Evolutionary conservation across 1,140 invertebrate genomes (phyloP), one percentile per base, ranked within the genome.

Genomic region (Diorhabda sublineata): DNA sequence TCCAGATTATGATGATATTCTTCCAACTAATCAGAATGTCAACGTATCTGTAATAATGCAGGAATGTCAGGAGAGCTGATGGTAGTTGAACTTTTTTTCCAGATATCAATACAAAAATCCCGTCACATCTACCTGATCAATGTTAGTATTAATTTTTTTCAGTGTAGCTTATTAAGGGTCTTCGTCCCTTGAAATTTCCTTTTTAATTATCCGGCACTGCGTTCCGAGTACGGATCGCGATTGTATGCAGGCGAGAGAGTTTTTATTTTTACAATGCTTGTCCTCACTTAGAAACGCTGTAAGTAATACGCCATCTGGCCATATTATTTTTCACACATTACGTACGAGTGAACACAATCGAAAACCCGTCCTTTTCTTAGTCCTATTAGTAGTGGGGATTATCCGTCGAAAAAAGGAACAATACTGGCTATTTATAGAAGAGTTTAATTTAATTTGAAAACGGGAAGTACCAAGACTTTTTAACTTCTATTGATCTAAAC

Each of bases 261-360:
- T 52, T 52, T 52, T 52, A 52, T 52, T 52, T 52, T 52, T 52
- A 52, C 47, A n/a, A 52, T 52, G 47, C 47, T 52, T 52, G 47
- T 52, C 47, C 47, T 52, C 47, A 52, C 47, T 8, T 52, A 52
- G 47, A 52, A 52, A 52, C 47, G 57, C 57, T 67, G 65, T 60
- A 67, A 67, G 65, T 58, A 67, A 67, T 67, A 67, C 65, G 65
- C 65, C 65, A 67, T 67, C 65, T 67, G 65, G 65, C 65, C 58
- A 60, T 67, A 67, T 67, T 67, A 67, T 67, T 67, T 67, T 67
- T 67, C 65, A 67, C 65, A 67, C 65, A 67, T 67, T 60, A 67
- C 65, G 45, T 58, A 59, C 65, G 65, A 52, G 11, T 67, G 65
- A 59, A 67, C 45, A 67, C 58, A 67, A 67, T 67, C 65, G 58